phyloP scores from a whole-genome alignment of 2,797 vertebrate genomes.

The Labeo calbasu region DNA sequence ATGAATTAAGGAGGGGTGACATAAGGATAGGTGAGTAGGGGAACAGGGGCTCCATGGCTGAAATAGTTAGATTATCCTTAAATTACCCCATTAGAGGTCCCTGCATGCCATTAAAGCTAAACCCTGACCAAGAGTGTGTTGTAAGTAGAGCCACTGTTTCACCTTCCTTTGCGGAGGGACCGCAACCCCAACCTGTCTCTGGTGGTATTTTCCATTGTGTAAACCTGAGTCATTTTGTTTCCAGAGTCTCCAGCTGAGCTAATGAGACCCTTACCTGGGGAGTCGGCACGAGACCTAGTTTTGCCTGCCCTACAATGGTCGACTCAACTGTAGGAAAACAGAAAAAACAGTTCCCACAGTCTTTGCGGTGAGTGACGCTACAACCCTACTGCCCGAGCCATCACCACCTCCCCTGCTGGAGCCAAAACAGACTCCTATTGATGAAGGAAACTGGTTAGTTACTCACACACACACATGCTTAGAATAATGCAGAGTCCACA shows the following conservation, averaged over 20 bases:
- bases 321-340: slow-evolving; percentile 14
- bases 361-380: slow-evolving; percentile 29
- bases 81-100: slow-evolving; percentile 27
- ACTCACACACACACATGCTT: slow-evolving; percentile 34
- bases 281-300: slow-evolving; percentile 45
- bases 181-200: background rate
- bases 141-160: slow-evolving; percentile 25
- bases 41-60: slow-evolving; percentile 18
- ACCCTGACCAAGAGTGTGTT: slow-evolving; percentile 5
- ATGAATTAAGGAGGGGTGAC: slow-evolving; percentile 46
- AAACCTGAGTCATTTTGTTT: slow-evolving; percentile 20
- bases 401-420: slow-evolving; percentile 59
- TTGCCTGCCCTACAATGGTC: slow-evolving; percentile 34
- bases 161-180: background rate
- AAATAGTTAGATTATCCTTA: slow-evolving; percentile 9
- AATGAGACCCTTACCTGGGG: slow-evolving; percentile 52
- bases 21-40: slow-evolving; percentile 42
- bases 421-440: slow-evolving; percentile 59
- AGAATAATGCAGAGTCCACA: slow-evolving; percentile 45
- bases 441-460: slow-evolving; percentile 53
- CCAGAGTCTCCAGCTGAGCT: slow-evolving; percentile 44
- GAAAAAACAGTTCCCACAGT: slow-evolving; percentile 45
- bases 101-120: slow-evolving; percentile 20
- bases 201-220: slow-evolving; percentile 22
- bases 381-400: slow-evolving; percentile 24